Conservation (phyloP, 2,797 vertebrate genomes). For the Cryptoprocta ferox region DNA sequence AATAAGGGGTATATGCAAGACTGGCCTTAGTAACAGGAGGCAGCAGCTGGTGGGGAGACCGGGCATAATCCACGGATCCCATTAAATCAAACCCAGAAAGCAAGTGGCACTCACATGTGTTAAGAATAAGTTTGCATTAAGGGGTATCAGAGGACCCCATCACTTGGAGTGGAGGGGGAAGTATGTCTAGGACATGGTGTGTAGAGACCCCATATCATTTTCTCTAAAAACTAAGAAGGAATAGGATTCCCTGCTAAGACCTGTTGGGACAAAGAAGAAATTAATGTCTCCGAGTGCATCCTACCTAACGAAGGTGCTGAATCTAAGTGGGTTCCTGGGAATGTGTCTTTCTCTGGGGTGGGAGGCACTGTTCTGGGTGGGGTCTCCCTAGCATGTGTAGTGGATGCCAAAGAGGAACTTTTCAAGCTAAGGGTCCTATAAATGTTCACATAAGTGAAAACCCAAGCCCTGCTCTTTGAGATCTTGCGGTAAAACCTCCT, state of each 20-base stretch:
- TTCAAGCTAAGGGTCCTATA: neutral
- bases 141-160: neutral
- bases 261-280: neutral
- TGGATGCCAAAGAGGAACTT: neutral
- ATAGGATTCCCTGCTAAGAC: neutral
- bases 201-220: neutral
- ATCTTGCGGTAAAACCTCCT: conserved; percentile 32
- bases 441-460: neutral
- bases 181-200: neutral
- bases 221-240: neutral
- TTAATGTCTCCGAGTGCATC: neutral
- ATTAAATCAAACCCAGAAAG: neutral
- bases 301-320: neutral
- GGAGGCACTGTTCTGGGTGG: neutral
- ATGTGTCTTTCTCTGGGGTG: neutral
- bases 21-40: neutral
- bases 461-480: neutral
- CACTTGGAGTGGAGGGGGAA: neutral
- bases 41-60: neutral
- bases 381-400: neutral
- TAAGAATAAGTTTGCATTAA: neutral
- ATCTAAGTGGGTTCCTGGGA: neutral
- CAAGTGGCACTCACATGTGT: accelerated
- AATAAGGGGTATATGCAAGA: neutral
- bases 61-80: neutral